phyloP scores from a whole-genome alignment of 2,113 vertebrate genomes.

The Scolopax mira region DNA sequence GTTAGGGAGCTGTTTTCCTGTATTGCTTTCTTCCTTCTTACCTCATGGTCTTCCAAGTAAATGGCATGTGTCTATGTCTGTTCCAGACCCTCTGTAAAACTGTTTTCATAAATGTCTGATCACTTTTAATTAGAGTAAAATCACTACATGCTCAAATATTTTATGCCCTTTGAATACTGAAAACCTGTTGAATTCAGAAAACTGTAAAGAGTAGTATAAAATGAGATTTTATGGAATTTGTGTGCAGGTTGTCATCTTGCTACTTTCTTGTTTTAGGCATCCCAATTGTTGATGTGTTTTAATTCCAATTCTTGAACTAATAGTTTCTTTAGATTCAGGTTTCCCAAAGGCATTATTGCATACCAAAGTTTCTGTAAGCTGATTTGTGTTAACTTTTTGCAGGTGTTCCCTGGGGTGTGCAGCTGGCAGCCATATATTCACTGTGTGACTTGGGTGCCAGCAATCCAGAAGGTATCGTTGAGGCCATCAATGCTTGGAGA shows the following conservation, averaged over 20 bases:
- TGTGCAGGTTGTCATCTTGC: not conserved
- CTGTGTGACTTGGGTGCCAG: constrained; percentile 88
- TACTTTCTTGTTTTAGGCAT: not conserved
- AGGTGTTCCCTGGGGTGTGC: constrained; percentile 91
- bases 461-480: constrained; percentile 81
- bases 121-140: not conserved
- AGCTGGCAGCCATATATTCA: constrained; percentile 90
- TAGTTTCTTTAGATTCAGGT: not conserved
- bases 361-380: not conserved
- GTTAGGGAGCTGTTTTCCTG: not conserved
- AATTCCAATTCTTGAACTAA: not conserved
- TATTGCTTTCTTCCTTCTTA: not conserved
- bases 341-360: not conserved
- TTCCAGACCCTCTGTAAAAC: not conserved
- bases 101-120: not conserved
- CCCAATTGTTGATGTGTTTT: not conserved
- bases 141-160: not conserved
- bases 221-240: not conserved
- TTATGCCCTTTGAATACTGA: not conserved
- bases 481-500: constrained; percentile 82
- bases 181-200: not conserved
- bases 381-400: not conserved
- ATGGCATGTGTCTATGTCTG: not conserved
- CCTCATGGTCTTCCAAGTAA: not conserved
- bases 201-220: not conserved